Base-by-base conservation (phyloP, 2,888 invertebrate species). In the Mythimna loreyi region DNA sequence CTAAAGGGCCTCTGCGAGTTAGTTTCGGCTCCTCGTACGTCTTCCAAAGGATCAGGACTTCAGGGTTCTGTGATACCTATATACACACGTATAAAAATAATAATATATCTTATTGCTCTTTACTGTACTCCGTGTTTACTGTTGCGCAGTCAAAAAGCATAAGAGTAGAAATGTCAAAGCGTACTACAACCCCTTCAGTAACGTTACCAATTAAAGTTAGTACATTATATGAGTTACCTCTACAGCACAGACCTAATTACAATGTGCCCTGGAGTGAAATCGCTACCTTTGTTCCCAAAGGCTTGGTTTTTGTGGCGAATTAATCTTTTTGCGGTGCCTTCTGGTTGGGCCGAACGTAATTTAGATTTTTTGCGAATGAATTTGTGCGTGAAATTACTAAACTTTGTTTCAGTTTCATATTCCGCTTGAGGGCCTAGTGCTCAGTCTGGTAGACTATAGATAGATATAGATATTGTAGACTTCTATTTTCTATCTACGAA, bases 261-360 rank as follows among this genome's bases (percentile, higher is more conserved):
- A 59, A 55, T 49, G 16, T 23, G 55, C 56, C 36, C 33, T 49
- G 25, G 4, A 59, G 25, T 67, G 47, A 33, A 65, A 71, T 65
- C 8, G 43, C 19, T 52, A 36, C 50, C 23, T 23, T 45, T 57
- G 19, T 23, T 13, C 49, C 43, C 23, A 36, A 67, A 75, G 49
- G 33, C 16, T 55, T 59, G 55, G 36, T 72, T 33, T 72, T 43
- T 75, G 36, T 47, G 57, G 8, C n/a, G 6, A 53, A 58, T 67
- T 55, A 72, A 66, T 66, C n/a, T 67, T 67, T 59, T 59, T 59
- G 33, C 36, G 3, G n/a, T 47, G 65, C 36, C 74, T 58, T 72
- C 36, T 19, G 28, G 11, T 47, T 30, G n/a, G 13, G 11, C n/a
- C 8, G 21, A 36, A 57, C 1, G 23, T 40, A 55, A 72, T 57